phyloP scores from a whole-genome alignment of 2,888 invertebrate genomes.

The Holacanthella duospinosa region DNA sequence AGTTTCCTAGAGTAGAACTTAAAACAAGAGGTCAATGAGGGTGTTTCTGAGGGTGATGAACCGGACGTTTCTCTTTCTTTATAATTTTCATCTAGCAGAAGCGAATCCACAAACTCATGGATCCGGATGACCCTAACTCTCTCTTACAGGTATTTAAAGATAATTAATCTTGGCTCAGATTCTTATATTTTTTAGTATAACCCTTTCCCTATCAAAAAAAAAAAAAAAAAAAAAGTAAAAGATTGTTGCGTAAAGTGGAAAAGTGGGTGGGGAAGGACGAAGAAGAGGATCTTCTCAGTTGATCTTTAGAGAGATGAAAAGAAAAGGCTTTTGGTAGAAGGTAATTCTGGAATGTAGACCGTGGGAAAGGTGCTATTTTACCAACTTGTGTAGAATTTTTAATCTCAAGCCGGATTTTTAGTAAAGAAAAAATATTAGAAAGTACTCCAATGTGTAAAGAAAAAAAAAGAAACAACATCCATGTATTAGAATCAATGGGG shows the following conservation, averaged over 20 bases:
- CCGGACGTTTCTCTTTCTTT: too few relatives aligned
- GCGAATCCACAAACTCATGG: too few relatives aligned
- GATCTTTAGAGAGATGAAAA: background rate
- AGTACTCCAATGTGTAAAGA: background rate
- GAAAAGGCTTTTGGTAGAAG: background rate
- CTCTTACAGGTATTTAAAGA: background rate
- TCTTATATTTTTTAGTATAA: background rate
- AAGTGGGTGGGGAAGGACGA: background rate
- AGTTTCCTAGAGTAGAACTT: too few relatives aligned
- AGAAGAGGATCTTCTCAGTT: background rate
- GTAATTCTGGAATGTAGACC: conserved; percentile 32
- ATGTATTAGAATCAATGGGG: conserved; percentile 3
- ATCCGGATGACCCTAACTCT: background rate
- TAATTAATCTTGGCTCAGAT: conserved; percentile 5
- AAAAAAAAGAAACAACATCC: background rate
- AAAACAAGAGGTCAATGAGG: too few relatives aligned
- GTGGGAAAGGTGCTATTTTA: conserved; percentile 26
- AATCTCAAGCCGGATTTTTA: background rate
- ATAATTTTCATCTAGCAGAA: too few relatives aligned
- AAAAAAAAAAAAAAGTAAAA: background rate
- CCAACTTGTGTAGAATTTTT: background rate
- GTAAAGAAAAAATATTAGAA: background rate
- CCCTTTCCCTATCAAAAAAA: background rate
- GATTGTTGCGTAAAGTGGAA: background rate
- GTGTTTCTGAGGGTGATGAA: background rate